These are phyloP conservation scores for Drosophila nebulosa DNA, from an alignment of 1,140 invertebrate species.

Conservation along the genomic window DNA sequence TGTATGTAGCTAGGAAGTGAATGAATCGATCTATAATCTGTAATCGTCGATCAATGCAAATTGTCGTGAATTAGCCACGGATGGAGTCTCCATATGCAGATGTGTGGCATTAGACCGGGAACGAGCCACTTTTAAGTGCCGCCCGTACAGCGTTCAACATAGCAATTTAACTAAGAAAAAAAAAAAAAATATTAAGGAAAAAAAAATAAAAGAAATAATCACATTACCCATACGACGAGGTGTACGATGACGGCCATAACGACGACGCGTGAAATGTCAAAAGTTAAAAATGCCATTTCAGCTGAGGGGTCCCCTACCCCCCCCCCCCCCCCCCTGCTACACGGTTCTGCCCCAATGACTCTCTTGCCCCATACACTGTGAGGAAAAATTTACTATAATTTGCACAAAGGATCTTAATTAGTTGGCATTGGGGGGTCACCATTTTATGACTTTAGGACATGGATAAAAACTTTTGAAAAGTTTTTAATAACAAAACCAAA, in stretches of 20 bases:
- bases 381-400: neutral
- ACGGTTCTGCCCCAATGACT: constrained; percentile 35
- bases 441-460: neutral
- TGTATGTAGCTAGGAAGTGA: constrained; percentile 37
- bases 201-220: constrained; percentile 58
- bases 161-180: constrained; percentile 28
- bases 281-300: constrained; percentile 74
- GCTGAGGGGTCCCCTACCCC: neutral
- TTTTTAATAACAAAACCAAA: neutral
- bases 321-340: no score
- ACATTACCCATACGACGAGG: constrained; percentile 72
- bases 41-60: constrained; percentile 68
- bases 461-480: neutral
- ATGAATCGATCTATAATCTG: constrained; percentile 11
- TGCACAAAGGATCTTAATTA: neutral
- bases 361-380: constrained; percentile 49
- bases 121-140: constrained; percentile 33
- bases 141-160: constrained; percentile 25
- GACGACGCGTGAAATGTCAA: constrained; percentile 74
- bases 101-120: constrained; percentile 46
- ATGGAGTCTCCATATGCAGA: constrained; percentile 38
- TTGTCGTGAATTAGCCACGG: constrained; percentile 65
- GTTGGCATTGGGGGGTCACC: neutral
- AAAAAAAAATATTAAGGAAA: constrained; percentile 17
- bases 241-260: constrained; percentile 50